Evolutionary conservation across 2,888 invertebrate genomes (phyloP).

Genomic region (Augochlorella aurata): DNA sequence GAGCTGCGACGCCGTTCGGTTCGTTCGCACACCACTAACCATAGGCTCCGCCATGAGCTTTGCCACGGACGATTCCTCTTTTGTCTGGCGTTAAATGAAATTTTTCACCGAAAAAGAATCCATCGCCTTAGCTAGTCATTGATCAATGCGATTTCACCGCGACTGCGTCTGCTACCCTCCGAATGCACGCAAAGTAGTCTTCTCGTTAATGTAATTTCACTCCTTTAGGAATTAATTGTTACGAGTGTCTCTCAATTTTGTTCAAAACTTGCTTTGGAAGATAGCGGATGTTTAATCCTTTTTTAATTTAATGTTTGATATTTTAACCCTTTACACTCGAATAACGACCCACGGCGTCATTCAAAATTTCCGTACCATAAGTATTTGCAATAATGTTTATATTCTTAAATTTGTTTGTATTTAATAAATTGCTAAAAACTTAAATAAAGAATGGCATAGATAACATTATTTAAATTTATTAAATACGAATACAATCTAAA

Average conservation of each 20-base stretch:
- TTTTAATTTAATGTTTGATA: too few relatives aligned
- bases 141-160: not conserved
- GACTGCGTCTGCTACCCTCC: not conserved
- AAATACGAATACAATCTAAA: too few relatives aligned
- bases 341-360: too few relatives aligned
- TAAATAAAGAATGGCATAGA: too few relatives aligned
- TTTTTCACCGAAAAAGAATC: conserved; percentile 23
- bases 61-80: conserved; percentile 13
- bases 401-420: too few relatives aligned
- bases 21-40: not conserved
- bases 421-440: too few relatives aligned
- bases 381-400: too few relatives aligned
- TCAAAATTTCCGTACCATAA: too few relatives aligned
- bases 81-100: conserved; percentile 19
- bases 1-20: conserved; percentile 14
- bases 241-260: not conserved
- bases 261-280: not conserved
- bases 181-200: not conserved
- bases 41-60: conserved; percentile 1
- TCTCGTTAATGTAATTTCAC: not conserved
- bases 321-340: too few relatives aligned
- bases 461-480: too few relatives aligned
- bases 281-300: not conserved
- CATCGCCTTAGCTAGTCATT: not conserved
- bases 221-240: not conserved